Evolutionary conservation across 2,797 vertebrate species (phyloP).

Genomic region (Gobio occitaniae): DNA sequence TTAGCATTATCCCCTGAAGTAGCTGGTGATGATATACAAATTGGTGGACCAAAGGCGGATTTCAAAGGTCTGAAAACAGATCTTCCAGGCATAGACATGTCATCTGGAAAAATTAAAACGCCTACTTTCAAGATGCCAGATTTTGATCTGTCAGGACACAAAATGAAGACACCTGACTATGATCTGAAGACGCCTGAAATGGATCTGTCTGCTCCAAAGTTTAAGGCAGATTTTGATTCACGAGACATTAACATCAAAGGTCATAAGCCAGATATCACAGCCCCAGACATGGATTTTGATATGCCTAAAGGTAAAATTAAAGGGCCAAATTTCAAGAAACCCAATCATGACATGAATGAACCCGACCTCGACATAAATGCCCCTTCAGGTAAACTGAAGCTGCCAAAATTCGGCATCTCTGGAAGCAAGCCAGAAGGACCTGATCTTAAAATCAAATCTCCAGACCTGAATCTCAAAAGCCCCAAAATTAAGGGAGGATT

Average conservation of each 20-base stretch:
- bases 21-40: conserved; percentile 39
- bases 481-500: conserved; percentile 63
- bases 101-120: conserved; percentile 37
- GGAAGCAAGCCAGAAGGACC: conserved; percentile 54
- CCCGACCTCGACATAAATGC: conserved; percentile 45
- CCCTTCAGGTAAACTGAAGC: conserved; percentile 58
- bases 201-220: conserved; percentile 50
- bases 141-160: conserved; percentile 49
- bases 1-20: conserved; percentile 31
- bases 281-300: conserved; percentile 46
- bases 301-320: conserved; percentile 27
- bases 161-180: conserved; percentile 47
- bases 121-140: conserved; percentile 52
- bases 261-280: conserved; percentile 43
- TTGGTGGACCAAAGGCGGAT: conserved; percentile 44
- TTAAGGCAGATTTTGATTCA: conserved; percentile 54
- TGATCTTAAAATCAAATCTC: conserved; percentile 36
- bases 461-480: conserved; percentile 56
- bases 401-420: conserved; percentile 46
- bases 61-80: conserved; percentile 6
- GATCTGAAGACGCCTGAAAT: conserved; percentile 48
- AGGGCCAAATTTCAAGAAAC: conserved; percentile 36
- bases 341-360: conserved; percentile 48
- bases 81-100: conserved; percentile 23
- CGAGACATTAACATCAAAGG: conserved; percentile 29